Evolutionary conservation across 2,888 invertebrate species (phyloP).

Genomic region (Listrodromus nycthemerus): DNA sequence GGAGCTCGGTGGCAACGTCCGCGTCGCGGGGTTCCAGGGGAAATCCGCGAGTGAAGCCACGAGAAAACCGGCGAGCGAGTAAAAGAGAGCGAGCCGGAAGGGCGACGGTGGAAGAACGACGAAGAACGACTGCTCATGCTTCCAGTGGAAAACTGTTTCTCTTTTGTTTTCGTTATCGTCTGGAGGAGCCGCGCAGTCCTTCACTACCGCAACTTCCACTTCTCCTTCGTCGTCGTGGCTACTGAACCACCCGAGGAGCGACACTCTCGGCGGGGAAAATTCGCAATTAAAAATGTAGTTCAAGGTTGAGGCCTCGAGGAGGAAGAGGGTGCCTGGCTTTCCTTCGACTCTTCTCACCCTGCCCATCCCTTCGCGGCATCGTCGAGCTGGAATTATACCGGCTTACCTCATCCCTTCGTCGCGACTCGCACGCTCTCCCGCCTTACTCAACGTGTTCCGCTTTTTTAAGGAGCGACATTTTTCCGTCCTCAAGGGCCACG

Average conservation of each 20-base stretch:
- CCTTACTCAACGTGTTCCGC: slow-evolving; percentile 60
- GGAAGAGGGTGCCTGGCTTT: slow-evolving; percentile 60
- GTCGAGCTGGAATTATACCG: slow-evolving; percentile 58
- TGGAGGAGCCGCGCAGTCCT: slow-evolving; percentile 71
- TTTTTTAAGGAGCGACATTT: slow-evolving; percentile 50
- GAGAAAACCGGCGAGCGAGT: slow-evolving; percentile 70
- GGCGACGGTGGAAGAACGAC: slow-evolving; percentile 59
- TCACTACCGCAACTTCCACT: slow-evolving; percentile 49
- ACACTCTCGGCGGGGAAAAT: slow-evolving; percentile 72
- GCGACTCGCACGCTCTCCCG: slow-evolving; percentile 26
- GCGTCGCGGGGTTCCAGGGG: slow-evolving; percentile 60
- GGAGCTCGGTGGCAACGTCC: slow-evolving; percentile 59
- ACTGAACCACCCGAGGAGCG: slow-evolving; percentile 28
- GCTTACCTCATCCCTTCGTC: slow-evolving; percentile 56
- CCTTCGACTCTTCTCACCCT: slow-evolving; percentile 72
- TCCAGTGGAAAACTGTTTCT: slow-evolving; percentile 82
- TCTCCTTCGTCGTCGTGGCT: slow-evolving; percentile 53
- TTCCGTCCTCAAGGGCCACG: slow-evolving; percentile 1
- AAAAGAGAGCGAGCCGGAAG: slow-evolving; percentile 63
- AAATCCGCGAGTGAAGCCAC: slow-evolving; percentile 69
- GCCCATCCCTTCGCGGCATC: slow-evolving; percentile 47
- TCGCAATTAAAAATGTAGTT: slow-evolving; percentile 84
- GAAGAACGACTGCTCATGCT: slow-evolving; percentile 61
- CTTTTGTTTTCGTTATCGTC: slow-evolving; percentile 83
- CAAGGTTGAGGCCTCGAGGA: slow-evolving; percentile 78